phyloP scores from a whole-genome alignment of 2,113 vertebrate species.

The Halcyon malimbica region DNA sequence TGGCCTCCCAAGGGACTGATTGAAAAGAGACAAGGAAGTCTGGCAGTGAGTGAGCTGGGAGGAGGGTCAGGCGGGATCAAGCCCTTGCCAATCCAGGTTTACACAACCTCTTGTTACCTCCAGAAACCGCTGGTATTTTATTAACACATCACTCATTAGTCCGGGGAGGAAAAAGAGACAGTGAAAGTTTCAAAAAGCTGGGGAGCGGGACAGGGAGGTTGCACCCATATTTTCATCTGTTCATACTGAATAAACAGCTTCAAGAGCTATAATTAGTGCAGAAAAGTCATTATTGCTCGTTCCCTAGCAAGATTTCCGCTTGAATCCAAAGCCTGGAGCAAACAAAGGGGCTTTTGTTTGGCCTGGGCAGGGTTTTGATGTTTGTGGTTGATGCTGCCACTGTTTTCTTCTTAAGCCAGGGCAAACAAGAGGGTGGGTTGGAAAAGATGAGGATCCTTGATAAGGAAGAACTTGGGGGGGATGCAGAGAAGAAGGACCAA shows the following conservation, averaged over 20 bases:
- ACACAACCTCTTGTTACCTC: background rate
- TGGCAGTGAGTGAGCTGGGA: background rate
- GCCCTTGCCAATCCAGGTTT: background rate
- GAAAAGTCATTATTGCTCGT: background rate
- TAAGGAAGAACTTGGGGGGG: background rate
- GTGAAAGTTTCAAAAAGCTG: background rate
- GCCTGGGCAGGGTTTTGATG: background rate
- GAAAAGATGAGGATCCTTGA: background rate
- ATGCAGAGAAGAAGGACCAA: background rate
- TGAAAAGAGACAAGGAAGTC: background rate
- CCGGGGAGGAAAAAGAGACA: background rate
- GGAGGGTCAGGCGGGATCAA: background rate
- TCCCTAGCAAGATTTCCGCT: slow-evolving; percentile 19
- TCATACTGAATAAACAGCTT: slow-evolving; percentile 5
- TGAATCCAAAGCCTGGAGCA: background rate
- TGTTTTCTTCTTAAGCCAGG: background rate
- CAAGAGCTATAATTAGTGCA: slow-evolving; percentile 51
- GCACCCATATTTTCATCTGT: background rate
- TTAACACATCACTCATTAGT: background rate
- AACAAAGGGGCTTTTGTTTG: slow-evolving; percentile 35
- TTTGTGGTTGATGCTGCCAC: background rate
- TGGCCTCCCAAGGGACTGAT: background rate
- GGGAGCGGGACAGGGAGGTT: background rate
- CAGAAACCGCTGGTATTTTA: background rate
- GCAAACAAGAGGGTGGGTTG: background rate